Evolutionary conservation across 2,797 vertebrate species (phyloP), one percentile per base, ranked within the genome.

Genomic region (Argya squamiceps): DNA sequence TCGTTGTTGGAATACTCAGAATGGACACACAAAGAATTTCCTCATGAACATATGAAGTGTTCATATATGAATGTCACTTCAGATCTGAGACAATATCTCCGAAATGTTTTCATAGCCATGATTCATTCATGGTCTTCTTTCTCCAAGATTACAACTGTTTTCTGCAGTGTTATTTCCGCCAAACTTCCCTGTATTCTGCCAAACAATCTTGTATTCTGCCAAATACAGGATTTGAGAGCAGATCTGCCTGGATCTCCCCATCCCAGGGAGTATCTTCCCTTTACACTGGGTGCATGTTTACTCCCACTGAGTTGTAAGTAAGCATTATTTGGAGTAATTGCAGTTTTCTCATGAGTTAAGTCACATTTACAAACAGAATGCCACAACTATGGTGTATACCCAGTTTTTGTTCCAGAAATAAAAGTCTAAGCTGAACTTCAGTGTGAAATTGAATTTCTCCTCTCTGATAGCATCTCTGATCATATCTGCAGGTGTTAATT

Each of bases 401-500:
- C 5, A 85, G 23, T 84, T 96, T 90, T 73, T 59, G 49, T 71
- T 91, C 60, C 73, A 75, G 78, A 80, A 71, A 79, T 30, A 83
- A 71, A 95, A 81, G 19, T 43, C 46, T 71, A 62, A 90, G 46
- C 49, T 76, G 36, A 94, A 52, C 37, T 74, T 81, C 60, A 65
- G 56, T 63, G 34, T 64, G 92, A 96, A 94, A 96, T 13, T 56
- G 41, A 84, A 79, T 83, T 94, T 14, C 41, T 89, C 30, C 39
- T 93, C 73, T 93, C 82, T 82, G 69, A 95, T 96, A 89, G 49
- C 52, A 95, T 93, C 93, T 95, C 87, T 91, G 93, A 96, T 96
- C 47, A 34, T 71, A 96, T 88, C 93, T 92, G 69, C 78, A 95
- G 82, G 80, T 93, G 89, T 94, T 97, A 97, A 98, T 96, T 97